phyloP scores from a whole-genome alignment of 2,888 invertebrate species.

The Cosmia trapezina region DNA sequence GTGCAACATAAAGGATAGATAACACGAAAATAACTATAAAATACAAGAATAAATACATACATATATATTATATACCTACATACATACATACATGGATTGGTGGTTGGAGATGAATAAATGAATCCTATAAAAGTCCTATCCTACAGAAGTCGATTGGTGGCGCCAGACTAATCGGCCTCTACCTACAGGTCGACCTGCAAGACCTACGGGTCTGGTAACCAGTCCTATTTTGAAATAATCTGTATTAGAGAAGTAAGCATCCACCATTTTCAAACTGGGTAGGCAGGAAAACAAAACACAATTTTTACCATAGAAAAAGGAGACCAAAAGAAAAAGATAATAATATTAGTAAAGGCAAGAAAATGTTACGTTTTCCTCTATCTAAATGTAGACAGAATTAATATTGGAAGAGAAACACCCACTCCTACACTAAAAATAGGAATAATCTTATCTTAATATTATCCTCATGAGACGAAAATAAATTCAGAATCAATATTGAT shows the following conservation, averaged over 20 bases:
- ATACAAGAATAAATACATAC: too few relatives aligned
- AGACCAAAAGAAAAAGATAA: constrained; percentile 12
- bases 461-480: constrained; percentile 8
- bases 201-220: not conserved
- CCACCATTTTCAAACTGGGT: not conserved
- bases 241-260: not conserved
- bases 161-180: not conserved
- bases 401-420: constrained; percentile 19
- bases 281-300: not conserved
- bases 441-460: not conserved
- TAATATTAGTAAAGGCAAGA: not conserved
- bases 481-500: constrained; percentile 29
- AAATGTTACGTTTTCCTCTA: constrained; percentile 5
- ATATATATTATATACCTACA: too few relatives aligned
- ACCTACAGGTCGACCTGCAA: too few relatives aligned
- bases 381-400: constrained; percentile 7
- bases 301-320: not conserved
- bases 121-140: too few relatives aligned
- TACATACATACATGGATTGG: too few relatives aligned
- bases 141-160: too few relatives aligned
- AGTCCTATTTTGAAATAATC: not conserved
- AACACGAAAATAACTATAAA: too few relatives aligned
- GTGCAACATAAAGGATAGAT: too few relatives aligned
- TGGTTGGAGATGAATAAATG: too few relatives aligned
- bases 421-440: constrained; percentile 7